phyloP scores from a whole-genome alignment of 2,888 invertebrate genomes.

The Sthenelais limicola region DNA sequence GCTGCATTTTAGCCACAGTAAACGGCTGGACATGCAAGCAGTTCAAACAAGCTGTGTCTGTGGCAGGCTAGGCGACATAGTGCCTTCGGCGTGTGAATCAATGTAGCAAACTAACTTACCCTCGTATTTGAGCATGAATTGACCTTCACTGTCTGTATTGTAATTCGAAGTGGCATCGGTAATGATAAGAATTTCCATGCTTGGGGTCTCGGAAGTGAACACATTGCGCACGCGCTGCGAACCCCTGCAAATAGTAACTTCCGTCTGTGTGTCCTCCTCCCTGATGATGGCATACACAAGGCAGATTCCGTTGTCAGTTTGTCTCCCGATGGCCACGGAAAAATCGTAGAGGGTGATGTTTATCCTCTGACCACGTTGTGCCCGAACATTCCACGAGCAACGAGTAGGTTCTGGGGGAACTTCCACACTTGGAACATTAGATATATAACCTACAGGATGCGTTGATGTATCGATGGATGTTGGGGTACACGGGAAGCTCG shows the following conservation, averaged over 20 bases:
- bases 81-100: no score
- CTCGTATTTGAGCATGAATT: conserved; percentile 48
- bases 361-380: conserved; percentile 46
- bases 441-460: conserved; percentile 44
- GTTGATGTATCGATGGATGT: conserved; percentile 15
- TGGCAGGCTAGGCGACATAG: no score
- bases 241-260: conserved; percentile 46
- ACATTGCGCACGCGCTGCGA: conserved; percentile 42
- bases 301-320: conserved; percentile 42
- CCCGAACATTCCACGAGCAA: conserved; percentile 51
- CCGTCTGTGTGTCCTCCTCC: conserved; percentile 42
- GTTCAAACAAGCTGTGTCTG: no score
- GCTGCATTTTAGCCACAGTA: no score
- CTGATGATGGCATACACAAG: conserved; percentile 45
- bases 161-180: conserved; percentile 7
- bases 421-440: conserved; percentile 46
- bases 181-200: conserved; percentile 42
- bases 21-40: no score
- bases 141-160: conserved; percentile 16
- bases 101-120: conserved; percentile 46
- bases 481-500: conserved; percentile 16
- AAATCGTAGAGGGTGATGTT: conserved; percentile 53
- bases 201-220: conserved; percentile 45
- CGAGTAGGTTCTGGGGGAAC: conserved; percentile 38
- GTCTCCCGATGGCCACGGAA: conserved; percentile 43